A percentile compares a stretch with the other conserved stretches of the same genome.
phyloP scores from a whole-genome alignment of 35 echinoderm and acorn worm genomes.

The Ophiothrix spiculata region DNA sequence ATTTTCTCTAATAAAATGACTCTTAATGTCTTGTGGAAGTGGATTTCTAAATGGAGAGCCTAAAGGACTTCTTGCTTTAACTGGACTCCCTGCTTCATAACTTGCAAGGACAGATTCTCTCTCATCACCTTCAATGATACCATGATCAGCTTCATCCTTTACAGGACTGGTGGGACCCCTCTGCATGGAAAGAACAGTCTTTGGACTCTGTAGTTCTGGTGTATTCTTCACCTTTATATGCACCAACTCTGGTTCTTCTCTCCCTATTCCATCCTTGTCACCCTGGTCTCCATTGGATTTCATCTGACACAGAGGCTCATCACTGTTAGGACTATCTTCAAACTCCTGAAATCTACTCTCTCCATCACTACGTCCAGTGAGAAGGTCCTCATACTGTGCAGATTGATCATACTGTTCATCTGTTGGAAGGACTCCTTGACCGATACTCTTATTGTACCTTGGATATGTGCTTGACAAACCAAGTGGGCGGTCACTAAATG shows the following conservation, averaged over 20 bases:
- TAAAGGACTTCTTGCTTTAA: neutral
- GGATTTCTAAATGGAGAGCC: constrained; percentile 4
- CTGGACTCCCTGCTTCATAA: neutral
- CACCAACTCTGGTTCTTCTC: constrained; percentile 1
- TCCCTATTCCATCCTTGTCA: too few species aligned
- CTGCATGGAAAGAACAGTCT: neutral
- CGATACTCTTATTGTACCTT: neutral
- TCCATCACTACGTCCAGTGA: neutral
- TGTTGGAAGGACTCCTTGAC: neutral
- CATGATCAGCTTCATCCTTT: neutral
- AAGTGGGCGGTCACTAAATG: neutral
- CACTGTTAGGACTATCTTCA: neutral
- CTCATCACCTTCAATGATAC: neutral
- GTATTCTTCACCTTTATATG: neutral
- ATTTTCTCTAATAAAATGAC: constrained; percentile 11
- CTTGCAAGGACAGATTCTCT: neutral
- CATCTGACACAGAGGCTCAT: neutral
- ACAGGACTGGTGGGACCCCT: neutral
- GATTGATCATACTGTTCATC: neutral
- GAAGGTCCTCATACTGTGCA: neutral
- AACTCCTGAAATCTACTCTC: neutral
- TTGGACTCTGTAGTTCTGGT: neutral
- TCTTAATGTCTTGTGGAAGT: neutral
- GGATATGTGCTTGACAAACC: neutral
- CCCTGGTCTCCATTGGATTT: too few species aligned